Evolutionary conservation across 1,140 invertebrate species (phyloP).

Genomic region (Cydia fagiglandana): DNA sequence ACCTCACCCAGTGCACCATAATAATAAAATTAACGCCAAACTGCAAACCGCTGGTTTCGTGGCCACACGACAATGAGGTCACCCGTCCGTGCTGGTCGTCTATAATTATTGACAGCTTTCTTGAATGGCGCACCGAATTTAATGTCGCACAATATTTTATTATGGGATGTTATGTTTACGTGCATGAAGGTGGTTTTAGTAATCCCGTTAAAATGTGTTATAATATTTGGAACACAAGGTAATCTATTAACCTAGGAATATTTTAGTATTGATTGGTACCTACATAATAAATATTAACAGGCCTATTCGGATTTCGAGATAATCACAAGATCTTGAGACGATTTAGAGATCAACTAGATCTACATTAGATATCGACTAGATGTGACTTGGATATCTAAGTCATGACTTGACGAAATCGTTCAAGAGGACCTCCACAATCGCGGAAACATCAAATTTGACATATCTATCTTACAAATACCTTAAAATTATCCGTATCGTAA

Average conservation of each 20-base stretch:
- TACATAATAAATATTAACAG: no score
- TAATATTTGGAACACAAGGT: background rate
- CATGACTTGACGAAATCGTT: no score
- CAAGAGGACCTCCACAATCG: no score
- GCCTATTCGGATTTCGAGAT: no score
- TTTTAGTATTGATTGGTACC: background rate
- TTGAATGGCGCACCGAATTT: constrained; percentile 25
- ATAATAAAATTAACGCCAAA: background rate
- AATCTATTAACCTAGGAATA: background rate
- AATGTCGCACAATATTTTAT: constrained; percentile 18
- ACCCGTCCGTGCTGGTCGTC: constrained; percentile 32
- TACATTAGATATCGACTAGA: no score
- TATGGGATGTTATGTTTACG: constrained; percentile 16
- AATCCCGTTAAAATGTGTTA: background rate
- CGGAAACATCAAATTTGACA: no score
- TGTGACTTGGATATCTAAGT: no score
- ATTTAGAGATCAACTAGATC: no score
- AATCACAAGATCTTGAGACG: no score
- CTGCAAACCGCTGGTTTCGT: constrained; percentile 18
- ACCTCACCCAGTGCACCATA: background rate
- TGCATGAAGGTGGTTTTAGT: background rate
- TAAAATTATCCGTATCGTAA: no score
- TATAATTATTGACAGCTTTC: constrained; percentile 28
- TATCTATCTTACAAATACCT: no score
- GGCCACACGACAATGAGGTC: constrained; percentile 37